phyloP scores from a whole-genome alignment of 2,888 invertebrate species.

The Colostygia pectinataria region DNA sequence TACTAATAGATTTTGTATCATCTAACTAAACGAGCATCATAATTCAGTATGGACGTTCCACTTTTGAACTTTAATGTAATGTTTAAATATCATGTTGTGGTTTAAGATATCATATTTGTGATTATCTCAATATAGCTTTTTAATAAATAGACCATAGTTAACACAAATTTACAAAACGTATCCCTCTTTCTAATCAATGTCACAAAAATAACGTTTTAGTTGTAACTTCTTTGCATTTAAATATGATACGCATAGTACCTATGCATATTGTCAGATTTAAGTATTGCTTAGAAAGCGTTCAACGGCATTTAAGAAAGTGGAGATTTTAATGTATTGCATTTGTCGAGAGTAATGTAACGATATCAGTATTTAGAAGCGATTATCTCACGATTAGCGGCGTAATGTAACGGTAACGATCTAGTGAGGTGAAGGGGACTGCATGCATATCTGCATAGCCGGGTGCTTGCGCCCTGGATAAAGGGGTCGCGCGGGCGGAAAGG shows the following conservation, averaged over 20 bases:
- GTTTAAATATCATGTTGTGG: slow-evolving; percentile 35
- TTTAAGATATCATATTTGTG: slow-evolving; percentile 35
- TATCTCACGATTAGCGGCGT: slow-evolving; percentile 46
- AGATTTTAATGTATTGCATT: slow-evolving; percentile 23
- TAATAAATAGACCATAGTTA: slow-evolving; percentile 35
- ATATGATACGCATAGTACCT: slow-evolving; percentile 7
- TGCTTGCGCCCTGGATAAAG: no score
- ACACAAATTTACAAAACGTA: slow-evolving; percentile 29
- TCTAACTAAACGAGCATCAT: slow-evolving; percentile 17
- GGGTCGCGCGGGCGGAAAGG: no score
- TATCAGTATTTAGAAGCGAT: slow-evolving; percentile 45
- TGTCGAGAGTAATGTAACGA: slow-evolving; percentile 26
- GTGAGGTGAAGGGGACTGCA: slow-evolving; percentile 33
- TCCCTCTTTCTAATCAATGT: slow-evolving; percentile 31
- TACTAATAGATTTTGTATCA: slow-evolving; percentile 28
- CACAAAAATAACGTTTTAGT: slow-evolving; percentile 22
- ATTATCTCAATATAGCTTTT: slow-evolving; percentile 37
- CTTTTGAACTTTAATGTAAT: slow-evolving; percentile 31
- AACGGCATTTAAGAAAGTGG: slow-evolving; percentile 21
- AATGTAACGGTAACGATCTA: no score
- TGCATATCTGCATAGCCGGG: no score
- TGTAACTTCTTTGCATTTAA: slow-evolving; percentile 24
- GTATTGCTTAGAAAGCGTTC: slow-evolving; percentile 19
- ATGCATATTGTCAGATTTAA: slow-evolving; percentile 16
- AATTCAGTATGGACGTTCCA: slow-evolving; percentile 25